Evolutionary conservation across 2,888 invertebrate genomes (phyloP), one percentile per base, ranked within the genome.

Genomic region (Ypsolopha sequella): DNA sequence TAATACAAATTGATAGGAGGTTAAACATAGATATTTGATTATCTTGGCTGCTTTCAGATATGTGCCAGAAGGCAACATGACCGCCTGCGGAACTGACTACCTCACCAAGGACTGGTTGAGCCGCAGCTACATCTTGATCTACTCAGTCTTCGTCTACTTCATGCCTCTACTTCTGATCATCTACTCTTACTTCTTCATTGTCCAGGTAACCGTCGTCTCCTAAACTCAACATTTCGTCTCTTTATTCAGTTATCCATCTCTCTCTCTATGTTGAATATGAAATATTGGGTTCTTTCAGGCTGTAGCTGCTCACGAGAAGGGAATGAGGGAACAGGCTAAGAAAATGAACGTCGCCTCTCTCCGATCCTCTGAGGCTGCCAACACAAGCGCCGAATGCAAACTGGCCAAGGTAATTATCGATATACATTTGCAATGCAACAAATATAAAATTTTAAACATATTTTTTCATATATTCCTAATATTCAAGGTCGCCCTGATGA

Each of bases 21-120:
- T 24, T 3, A 24, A 24, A 24, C 4, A 24, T 3, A 24, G 4
- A 24, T 4, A 24, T 24, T 24, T 24, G 4, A 3, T 24, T 24
- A n/a, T n/a, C n/a, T 24, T 24, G 2, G 24, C 24, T 24, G 24
- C 49, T 10, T 34, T 50, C 73, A 94, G 94, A 72, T 96, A 96
- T 73, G 95, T 96, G 48, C 96, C 96, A 7, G 97, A 97, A 80
- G 97, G 96, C 55, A 96, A 96, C 81, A 93, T 96, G 92, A 96
- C 96, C 45, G 95, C 95, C 38, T 97, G 97, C 69, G 96, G 96
- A 52, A 96, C 96, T 52, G 95, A 95, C 75, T 96, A 95, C 72
- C 87, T 96, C 60, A 89, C 77, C 75, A 91, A 92, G 77, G 91
- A 92, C 56, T 91, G 91, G 91, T 64, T 91, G 58, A 93, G 93